Percentiles rank a stretch among this genome's conserved stretches.
Evolutionary conservation across 2,888 invertebrate species (phyloP).

Genomic region (Scaeva pyrastri): DNA sequence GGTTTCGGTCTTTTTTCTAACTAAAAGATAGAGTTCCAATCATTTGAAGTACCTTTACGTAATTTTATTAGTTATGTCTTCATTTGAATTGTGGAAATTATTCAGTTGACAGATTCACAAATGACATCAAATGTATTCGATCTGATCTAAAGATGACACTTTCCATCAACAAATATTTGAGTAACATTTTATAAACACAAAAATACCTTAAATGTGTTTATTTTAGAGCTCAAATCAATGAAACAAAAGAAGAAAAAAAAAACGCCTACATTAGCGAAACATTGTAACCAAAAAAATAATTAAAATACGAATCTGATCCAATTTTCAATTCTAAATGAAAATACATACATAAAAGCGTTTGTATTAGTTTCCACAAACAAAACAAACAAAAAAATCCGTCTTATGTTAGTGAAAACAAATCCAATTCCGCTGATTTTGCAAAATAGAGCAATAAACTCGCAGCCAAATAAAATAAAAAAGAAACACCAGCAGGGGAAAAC

Average conservation of each 20-base stretch:
- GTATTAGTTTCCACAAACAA: neutral
- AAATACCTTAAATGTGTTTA: no score
- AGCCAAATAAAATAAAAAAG: neutral
- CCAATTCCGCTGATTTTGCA: slow-evolving; percentile 23
- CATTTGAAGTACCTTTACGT: no score
- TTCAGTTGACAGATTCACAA: no score
- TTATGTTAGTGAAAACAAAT: slow-evolving; percentile 21
- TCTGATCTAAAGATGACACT: no score
- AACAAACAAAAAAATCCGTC: neutral
- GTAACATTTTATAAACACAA: no score
- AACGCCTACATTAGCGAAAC: neutral
- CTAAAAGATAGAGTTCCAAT: no score
- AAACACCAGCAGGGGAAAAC: neutral
- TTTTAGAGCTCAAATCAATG: no score
- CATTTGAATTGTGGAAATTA: no score
- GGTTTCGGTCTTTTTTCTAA: no score
- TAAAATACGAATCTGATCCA: neutral
- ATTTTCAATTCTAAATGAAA: neutral
- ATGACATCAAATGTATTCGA: no score
- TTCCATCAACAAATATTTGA: no score
- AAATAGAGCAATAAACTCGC: slow-evolving; percentile 22
- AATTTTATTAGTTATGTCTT: no score
- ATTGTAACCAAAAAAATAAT: neutral
- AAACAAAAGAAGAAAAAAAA: neutral
- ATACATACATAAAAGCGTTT: neutral